phyloP scores from a whole-genome alignment of 1,140 invertebrate genomes.

The Drosophila micromelanica region DNA sequence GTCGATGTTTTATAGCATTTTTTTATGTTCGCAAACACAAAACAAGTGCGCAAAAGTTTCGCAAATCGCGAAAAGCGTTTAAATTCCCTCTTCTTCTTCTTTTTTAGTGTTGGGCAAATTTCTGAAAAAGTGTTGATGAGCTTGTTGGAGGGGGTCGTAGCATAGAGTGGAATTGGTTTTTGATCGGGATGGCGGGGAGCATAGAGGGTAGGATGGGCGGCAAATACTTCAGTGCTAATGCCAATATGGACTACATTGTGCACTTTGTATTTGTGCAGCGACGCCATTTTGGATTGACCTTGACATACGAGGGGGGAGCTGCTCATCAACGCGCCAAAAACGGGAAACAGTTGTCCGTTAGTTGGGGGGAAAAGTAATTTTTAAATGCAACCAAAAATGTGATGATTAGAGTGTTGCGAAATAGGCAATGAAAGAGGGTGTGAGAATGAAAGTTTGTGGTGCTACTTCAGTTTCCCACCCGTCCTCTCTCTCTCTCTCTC shows the following conservation, averaged over 20 bases:
- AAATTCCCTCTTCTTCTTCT: no score
- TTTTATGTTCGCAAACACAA: constrained; percentile 3
- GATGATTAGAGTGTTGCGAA: constrained; percentile 4
- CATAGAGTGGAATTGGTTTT: neutral
- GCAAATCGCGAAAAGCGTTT: constrained; percentile 36
- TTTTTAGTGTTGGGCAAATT: constrained; percentile 16
- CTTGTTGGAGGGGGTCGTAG: constrained; percentile 18
- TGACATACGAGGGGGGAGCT: neutral
- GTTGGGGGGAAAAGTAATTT: constrained; percentile 11
- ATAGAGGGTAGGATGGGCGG: neutral
- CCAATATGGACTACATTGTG: constrained; percentile 13
- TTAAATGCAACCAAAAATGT: constrained; percentile 37
- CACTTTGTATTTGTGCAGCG: constrained; percentile 34
- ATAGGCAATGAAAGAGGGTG: neutral
- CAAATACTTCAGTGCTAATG: constrained; percentile 14
- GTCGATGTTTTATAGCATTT: neutral
- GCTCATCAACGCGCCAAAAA: neutral
- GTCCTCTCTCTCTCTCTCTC: neutral
- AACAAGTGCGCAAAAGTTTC: constrained; percentile 42
- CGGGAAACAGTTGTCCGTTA: neutral
- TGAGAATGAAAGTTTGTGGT: neutral
- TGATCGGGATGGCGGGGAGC: neutral
- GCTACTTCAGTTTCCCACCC: neutral
- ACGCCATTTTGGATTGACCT: constrained; percentile 38
- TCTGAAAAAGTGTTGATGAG: constrained; percentile 35